Percentiles rank a stretch among this genome's conserved stretches.
Evolutionary conservation across 2,797 vertebrate genomes (phyloP).

Genomic region (Xenentodon cancila): DNA sequence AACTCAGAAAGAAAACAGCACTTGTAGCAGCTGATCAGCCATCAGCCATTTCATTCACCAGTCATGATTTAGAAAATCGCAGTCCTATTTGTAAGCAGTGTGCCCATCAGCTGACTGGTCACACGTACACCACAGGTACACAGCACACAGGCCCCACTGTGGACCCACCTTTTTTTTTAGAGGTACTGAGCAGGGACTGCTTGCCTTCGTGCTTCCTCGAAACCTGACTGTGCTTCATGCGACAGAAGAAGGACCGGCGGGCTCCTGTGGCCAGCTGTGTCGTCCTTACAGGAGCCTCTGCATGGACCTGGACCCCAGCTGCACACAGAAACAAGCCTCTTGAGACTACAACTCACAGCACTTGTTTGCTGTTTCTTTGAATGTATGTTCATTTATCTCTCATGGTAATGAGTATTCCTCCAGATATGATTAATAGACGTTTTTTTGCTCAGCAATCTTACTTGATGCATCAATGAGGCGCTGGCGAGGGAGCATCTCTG

Average conservation of each 20-base stretch:
- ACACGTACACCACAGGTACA: background rate
- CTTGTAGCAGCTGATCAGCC: background rate
- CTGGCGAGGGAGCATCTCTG: conserved; percentile 88
- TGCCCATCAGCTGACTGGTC: background rate
- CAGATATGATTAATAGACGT: too few relatives aligned
- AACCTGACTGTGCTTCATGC: conserved; percentile 93
- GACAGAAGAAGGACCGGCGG: conserved; percentile 94
- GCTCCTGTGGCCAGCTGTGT: conserved; percentile 89
- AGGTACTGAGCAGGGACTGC: conserved; percentile 82
- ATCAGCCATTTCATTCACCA: background rate
- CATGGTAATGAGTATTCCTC: too few relatives aligned
- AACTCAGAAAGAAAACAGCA: background rate
- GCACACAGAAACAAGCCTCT: conserved; percentile 21
- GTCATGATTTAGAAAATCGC: background rate
- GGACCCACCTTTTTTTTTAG: conserved; percentile 92
- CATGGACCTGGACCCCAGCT: conserved; percentile 91
- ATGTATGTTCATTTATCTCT: too few relatives aligned
- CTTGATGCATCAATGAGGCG: conserved; percentile 92
- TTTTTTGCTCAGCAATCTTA: conserved; percentile 65
- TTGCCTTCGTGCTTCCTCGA: conserved; percentile 88
- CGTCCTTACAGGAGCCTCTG: conserved; percentile 83
- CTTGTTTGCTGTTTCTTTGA: background rate
- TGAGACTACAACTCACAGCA: background rate
- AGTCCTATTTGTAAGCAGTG: background rate
- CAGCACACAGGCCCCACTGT: background rate